Evolutionary conservation across 2,888 invertebrate species (phyloP), one percentile per base, ranked within the genome.

Genomic region (Caenorhabditis doughertyi): DNA sequence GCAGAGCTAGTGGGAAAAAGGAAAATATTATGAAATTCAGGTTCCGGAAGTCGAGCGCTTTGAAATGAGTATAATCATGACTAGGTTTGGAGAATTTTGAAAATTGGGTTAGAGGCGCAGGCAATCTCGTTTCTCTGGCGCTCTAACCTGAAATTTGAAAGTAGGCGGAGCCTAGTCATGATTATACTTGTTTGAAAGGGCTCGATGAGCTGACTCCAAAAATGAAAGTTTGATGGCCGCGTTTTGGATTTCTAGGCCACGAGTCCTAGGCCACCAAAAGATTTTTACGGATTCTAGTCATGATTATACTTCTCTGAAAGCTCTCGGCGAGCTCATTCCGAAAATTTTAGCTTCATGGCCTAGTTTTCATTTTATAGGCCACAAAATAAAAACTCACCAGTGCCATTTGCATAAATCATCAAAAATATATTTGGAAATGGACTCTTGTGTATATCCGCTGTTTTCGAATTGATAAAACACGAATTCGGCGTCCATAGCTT

Each of bases 391-490:
- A 29, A 27, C 65, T 51, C 35, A 90, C 90, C 90, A 65, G 90
- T 89, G 32, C 92, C 92, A 79, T 92, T 92, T 29, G 91, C 89
- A 70, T 92, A 92, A 60, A 92, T 91, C 80, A 92, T 88, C 39
- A 92, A 81, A 79, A 92, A 92, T 8, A 92, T 89, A 77, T 92
- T 92, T 32, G 90, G 89, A 79, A 92, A 92, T 1, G 92, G 92
- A n/a, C 87, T 87, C 23, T 89, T 85, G 85, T 92, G 92, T 58
- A 92, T 91, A 47, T 89, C 89, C 42, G 92, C 92, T 16, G 91
- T 91, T 65, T 92, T 92, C 21, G 90, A 91, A 81, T 92, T 91
- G 87, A 92, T 92, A 81, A 91, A 91, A 74, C 91, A 90, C 56
- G 89, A 88, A 39, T 89, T 89, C 11, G 88, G 89, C 8, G 88